A percentile compares a stretch with the other conserved stretches of the same genome.
Evolutionary conservation across 2,113 vertebrate species (phyloP).

Genomic region (Uropsilus gracilis): DNA sequence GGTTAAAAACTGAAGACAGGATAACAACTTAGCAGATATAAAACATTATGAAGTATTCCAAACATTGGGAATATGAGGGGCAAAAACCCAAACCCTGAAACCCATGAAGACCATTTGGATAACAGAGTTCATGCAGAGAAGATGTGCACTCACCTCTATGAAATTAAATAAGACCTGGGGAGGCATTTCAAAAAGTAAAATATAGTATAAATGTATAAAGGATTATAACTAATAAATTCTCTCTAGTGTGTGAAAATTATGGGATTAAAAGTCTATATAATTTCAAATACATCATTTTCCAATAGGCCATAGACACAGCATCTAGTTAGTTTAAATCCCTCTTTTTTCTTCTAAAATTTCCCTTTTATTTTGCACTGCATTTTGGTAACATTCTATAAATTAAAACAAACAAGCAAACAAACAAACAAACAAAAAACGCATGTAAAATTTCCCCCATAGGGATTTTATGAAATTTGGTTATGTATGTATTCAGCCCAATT

Average conservation of each 20-base stretch:
- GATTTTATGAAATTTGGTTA: slow-evolving; percentile 56
- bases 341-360: background rate
- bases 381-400: background rate
- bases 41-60: background rate
- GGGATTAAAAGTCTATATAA: background rate
- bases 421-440: background rate
- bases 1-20: background rate
- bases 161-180: background rate
- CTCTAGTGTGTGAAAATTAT: background rate
- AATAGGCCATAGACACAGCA: background rate
- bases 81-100: background rate
- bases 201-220: background rate
- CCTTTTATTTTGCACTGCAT: slow-evolving; percentile 33
- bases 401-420: no score
- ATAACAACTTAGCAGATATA: background rate
- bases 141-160: background rate
- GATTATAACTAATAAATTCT: background rate
- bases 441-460: background rate
- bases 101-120: background rate
- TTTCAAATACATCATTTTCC: background rate
- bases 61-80: background rate
- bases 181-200: background rate
- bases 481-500: slow-evolving; percentile 32
- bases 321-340: background rate
- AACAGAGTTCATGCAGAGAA: background rate